Conservation (phyloP, 2,888 invertebrate genomes). For the Latrodectus hesperus region DNA sequence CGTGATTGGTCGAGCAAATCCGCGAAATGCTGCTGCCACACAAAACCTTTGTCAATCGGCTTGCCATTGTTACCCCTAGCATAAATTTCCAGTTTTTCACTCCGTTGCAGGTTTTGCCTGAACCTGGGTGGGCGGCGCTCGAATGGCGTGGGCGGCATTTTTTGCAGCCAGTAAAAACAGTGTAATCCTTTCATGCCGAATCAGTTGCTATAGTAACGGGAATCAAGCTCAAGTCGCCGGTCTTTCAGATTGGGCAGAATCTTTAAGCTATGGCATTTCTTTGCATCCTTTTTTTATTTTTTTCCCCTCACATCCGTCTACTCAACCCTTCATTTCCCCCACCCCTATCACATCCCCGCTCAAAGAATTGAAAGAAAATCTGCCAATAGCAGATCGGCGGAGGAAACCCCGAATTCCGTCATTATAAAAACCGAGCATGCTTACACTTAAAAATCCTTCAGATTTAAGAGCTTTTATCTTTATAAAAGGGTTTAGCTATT, state of each 20-base stretch:
- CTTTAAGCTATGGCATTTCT: neutral
- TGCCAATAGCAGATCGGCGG: conserved; percentile 64
- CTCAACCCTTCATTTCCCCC: neutral
- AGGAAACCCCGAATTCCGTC: conserved; percentile 42
- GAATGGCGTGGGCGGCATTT: conserved; percentile 54
- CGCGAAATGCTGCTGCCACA: conserved; percentile 33
- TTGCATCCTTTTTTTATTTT: neutral
- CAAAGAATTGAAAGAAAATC: conserved; percentile 26
- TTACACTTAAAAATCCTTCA: conserved; percentile 7
- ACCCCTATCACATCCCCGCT: neutral
- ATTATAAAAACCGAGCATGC: conserved; percentile 28
- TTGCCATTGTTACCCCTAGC: conserved; percentile 15
- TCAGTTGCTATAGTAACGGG: conserved; percentile 44
- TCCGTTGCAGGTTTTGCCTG: conserved; percentile 38
- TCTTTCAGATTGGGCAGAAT: conserved; percentile 8
- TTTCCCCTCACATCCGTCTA: neutral
- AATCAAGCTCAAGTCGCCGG: neutral
- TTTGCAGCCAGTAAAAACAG: conserved; percentile 67
- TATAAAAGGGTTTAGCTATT: neutral
- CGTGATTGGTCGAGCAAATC: conserved; percentile 35
- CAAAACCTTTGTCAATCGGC: conserved; percentile 46
- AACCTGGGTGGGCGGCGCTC: conserved; percentile 32
- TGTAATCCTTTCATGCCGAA: conserved; percentile 51
- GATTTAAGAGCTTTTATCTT: conserved; percentile 40
- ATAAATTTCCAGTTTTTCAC: conserved; percentile 53